Evolutionary conservation across 2,888 invertebrate genomes (phyloP).

Genomic region (Xylota sylvarum): DNA sequence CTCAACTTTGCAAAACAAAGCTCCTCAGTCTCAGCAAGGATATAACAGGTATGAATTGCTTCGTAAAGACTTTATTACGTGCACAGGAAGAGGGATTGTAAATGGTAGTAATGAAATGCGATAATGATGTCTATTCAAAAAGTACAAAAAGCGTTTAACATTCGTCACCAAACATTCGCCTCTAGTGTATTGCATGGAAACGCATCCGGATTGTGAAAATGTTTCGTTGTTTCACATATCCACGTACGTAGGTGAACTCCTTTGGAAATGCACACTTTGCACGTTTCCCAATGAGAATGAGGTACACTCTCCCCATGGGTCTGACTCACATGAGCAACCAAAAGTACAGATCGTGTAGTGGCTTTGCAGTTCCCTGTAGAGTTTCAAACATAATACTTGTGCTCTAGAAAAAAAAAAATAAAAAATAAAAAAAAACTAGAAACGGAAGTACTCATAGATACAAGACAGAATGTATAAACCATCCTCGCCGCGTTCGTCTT

Average conservation of each 20-base stretch:
- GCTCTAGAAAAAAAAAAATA: constrained; percentile 5
- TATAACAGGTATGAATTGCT: not conserved
- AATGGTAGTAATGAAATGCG: constrained; percentile 63
- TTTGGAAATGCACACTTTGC: constrained; percentile 58
- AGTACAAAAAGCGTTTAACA: constrained; percentile 53
- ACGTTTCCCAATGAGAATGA: constrained; percentile 36
- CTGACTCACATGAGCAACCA: constrained; percentile 7
- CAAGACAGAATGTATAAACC: constrained; percentile 28
- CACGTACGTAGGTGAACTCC: constrained; percentile 55
- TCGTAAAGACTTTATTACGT: constrained; percentile 34
- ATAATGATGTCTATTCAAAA: constrained; percentile 72
- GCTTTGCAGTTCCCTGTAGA: constrained; percentile 27
- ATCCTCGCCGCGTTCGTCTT: constrained; percentile 40
- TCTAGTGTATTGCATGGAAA: constrained; percentile 22
- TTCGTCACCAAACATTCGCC: constrained; percentile 49
- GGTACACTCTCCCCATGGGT: constrained; percentile 8
- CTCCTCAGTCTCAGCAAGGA: not conserved
- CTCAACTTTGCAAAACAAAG: not conserved
- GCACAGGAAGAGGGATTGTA: constrained; percentile 54
- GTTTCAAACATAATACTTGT: constrained; percentile 52
- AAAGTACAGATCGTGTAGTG: constrained; percentile 32
- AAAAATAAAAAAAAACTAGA: not conserved
- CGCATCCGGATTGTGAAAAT: constrained; percentile 65
- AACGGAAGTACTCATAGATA: constrained; percentile 43
- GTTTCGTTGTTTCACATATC: constrained; percentile 52